Evolutionary conservation across 1,140 invertebrate species (phyloP), one percentile per base, ranked within the genome.

Genomic region (Hyles euphorbiae): DNA sequence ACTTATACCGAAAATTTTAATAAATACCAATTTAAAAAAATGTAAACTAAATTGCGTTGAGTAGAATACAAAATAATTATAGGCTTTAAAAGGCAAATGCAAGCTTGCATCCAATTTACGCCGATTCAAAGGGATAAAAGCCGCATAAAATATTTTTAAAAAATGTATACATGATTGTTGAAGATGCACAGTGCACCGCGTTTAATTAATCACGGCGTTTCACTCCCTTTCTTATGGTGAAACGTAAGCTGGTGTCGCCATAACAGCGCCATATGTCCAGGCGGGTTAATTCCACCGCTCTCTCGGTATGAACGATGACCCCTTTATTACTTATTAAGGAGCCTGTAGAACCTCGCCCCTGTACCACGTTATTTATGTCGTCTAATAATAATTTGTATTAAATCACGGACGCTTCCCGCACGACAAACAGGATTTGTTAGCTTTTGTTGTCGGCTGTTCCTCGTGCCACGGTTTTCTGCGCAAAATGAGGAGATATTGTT

Each of bases 381-480:
- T 85, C 82, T 87, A 88, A 88, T 87, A 88, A 88, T 88, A 88
- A 88, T 88, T 88, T 88, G 86, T 88, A 88, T 88, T 88, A 88
- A 88, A 88, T 88, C 86, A 86, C 80, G 72, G 68, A 67, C 70
- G 76, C 72, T 76, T 75, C 67, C 74, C 69, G 68, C 78, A 65
- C 75, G 70, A 83, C 78, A 83, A 81, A 82, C 78, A 73, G 85
- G 81, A 84, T 88, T 86, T 86, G 82, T 76, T 76, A 71, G 75
- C 85, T 86, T 81, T 88, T 88, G 82, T 88, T 83, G 76, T 78
- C 67, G 65, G 49, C 65, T 12, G 53, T 48, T 60, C 58, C 58
- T 53, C 46, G 60, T 51, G 60, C 58, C 36, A 46, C 43, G 51
- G 59, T 64, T 67, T 65, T 63, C 57, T 53, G 54, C 52, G 59